These are phyloP conservation scores for Hydropotes inermis DNA, from an alignment of 2,113 vertebrate genomes.

Conservation along the genomic window DNA sequence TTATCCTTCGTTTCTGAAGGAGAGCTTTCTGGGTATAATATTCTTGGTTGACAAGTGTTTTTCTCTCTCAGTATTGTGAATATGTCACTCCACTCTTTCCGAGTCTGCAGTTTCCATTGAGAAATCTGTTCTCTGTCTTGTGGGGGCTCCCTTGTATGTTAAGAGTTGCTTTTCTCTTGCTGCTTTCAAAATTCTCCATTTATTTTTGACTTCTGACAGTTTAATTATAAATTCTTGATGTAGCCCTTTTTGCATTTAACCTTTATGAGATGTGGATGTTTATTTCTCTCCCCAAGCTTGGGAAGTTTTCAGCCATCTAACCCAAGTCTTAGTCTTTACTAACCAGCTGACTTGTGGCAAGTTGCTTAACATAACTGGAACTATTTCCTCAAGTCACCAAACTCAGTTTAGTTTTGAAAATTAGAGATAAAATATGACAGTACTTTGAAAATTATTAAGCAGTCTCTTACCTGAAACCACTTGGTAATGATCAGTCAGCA, in stretches of 20 bases:
- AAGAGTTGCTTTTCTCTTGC: neutral
- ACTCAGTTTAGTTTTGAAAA: constrained; percentile 8
- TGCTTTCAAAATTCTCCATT: neutral
- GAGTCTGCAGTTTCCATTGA: neutral
- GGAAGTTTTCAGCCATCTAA: neutral
- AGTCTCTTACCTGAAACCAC: neutral
- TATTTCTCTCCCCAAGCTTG: neutral
- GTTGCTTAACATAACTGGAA: neutral
- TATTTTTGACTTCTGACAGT: neutral
- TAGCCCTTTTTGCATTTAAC: neutral
- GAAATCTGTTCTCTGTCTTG: neutral
- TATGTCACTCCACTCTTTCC: neutral
- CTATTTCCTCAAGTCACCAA: neutral
- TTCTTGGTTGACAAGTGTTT: neutral
- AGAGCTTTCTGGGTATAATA: neutral
- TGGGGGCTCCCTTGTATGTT: neutral
- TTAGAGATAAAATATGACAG: neutral
- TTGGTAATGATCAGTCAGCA: neutral
- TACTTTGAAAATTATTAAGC: constrained; percentile 28
- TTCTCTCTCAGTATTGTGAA: neutral
- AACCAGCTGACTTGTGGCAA: neutral
- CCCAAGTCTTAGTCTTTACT: neutral
- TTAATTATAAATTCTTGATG: neutral
- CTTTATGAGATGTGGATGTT: neutral
- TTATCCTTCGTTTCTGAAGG: neutral